phyloP scores from a whole-genome alignment of 2,113 vertebrate species.

The Clupea harengus region DNA sequence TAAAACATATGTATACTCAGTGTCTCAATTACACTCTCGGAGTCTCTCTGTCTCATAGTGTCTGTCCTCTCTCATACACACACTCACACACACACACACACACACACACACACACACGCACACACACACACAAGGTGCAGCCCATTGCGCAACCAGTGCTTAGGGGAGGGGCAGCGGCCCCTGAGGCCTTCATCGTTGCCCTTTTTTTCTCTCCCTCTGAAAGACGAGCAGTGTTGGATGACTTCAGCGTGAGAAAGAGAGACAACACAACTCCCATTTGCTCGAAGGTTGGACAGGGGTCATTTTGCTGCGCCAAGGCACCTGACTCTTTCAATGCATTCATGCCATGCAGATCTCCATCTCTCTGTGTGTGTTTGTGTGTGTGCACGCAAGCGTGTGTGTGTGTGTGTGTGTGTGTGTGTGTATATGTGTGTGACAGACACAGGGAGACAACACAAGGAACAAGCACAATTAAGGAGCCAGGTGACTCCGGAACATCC shows the following conservation, averaged over 20 bases:
- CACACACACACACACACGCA: conserved; percentile 20
- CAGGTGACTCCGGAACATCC: background rate
- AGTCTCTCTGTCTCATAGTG: background rate
- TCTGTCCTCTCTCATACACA: background rate
- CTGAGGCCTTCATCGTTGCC: background rate
- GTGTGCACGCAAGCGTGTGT: background rate
- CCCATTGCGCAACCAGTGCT: conserved; percentile 18
- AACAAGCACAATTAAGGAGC: conserved; percentile 2
- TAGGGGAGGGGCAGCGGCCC: background rate
- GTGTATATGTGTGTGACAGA: background rate
- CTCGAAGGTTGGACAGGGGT: conserved; percentile 26
- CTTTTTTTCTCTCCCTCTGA: background rate
- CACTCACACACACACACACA: background rate
- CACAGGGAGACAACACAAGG: background rate
- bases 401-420: too few relatives aligned
- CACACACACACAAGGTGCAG: conserved; percentile 30
- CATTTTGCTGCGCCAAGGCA: conserved; percentile 30
- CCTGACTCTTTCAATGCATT: background rate
- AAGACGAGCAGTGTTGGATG: conserved; percentile 16
- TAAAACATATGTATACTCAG: background rate
- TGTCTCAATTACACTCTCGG: background rate
- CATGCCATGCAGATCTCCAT: too few relatives aligned
- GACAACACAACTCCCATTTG: conserved; percentile 20
- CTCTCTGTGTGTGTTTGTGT: background rate
- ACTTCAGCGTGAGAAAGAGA: conserved; percentile 30